Conservation (phyloP, 2,113 vertebrate species). For the Tautogolabrus adspersus region DNA sequence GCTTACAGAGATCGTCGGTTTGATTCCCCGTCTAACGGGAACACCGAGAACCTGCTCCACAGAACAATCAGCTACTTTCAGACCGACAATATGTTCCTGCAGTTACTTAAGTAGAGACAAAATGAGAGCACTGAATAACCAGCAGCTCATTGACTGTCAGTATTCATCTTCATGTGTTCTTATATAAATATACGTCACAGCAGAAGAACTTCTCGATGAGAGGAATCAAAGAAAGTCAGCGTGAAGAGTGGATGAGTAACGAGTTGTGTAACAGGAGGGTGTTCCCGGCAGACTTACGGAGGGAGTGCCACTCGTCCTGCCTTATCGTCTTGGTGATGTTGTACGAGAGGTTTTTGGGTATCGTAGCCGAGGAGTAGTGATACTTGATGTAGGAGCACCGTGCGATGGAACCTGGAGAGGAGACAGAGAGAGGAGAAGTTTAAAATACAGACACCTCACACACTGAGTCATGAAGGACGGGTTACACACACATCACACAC, state of each 20-base stretch:
- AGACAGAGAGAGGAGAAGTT: not conserved
- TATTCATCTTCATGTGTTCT: too few relatives aligned
- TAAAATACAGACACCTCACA: not conserved
- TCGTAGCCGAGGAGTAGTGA: conserved; percentile 96
- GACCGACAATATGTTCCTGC: too few relatives aligned
- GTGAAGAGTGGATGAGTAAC: too few relatives aligned
- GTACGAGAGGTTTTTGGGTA: conserved; percentile 97
- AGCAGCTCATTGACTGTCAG: too few relatives aligned
- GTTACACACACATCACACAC: too few relatives aligned
- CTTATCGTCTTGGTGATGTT: conserved; percentile 99
- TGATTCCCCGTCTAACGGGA: not conserved
- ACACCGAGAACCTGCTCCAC: not conserved
- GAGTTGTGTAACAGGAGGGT: too few relatives aligned
- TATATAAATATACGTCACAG: too few relatives aligned
- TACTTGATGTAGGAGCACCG: conserved; percentile 97
- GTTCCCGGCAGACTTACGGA: conserved; percentile 90
- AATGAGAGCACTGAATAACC: too few relatives aligned
- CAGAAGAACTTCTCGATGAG: too few relatives aligned
- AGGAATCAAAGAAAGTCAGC: too few relatives aligned
- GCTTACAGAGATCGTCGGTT: not conserved
- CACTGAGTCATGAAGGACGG: too few relatives aligned
- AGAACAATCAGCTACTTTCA: not conserved
- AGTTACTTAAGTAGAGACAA: too few relatives aligned
- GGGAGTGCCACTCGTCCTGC: conserved; percentile 98
- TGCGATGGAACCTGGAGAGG: conserved; percentile 83